These are phyloP conservation scores for Decapterus maruadsi DNA, from an alignment of 2,797 vertebrate species.

Conservation along the genomic window DNA sequence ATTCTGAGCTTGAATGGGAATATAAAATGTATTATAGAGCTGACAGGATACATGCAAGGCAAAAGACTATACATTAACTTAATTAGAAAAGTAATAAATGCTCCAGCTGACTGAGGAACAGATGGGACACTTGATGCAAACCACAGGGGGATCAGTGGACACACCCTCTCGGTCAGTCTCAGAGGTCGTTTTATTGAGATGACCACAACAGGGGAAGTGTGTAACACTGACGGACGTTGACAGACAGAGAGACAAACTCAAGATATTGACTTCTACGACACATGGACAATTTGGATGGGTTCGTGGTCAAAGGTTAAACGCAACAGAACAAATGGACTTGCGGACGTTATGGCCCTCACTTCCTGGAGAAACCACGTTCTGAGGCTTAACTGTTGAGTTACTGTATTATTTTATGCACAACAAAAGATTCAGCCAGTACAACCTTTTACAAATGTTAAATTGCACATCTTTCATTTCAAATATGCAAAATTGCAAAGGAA, in stretches of 20 bases:
- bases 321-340: background rate
- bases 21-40: background rate
- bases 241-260: conserved; percentile 16
- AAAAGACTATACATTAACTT: conserved; percentile 13
- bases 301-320: conserved; percentile 38
- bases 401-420: no score
- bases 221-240: conserved; percentile 40
- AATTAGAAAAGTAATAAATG: background rate
- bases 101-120: conserved; percentile 26
- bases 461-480: background rate
- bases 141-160: conserved; percentile 63
- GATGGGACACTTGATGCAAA: conserved; percentile 69
- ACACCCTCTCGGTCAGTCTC: conserved; percentile 24
- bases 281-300: background rate
- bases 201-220: conserved; percentile 8
- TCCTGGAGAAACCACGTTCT: background rate
- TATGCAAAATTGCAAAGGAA: background rate
- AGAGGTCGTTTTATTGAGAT: conserved; percentile 24
- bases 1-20: background rate
- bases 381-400: no score
- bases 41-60: conserved; percentile 15
- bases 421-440: background rate
- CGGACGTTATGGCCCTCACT: background rate
- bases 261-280: conserved; percentile 20
- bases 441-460: no score